A percentile compares a stretch with the other conserved stretches of the same genome.
Conservation (phyloP, 23 tunicate species). For the Clavelina lepadiformis region DNA sequence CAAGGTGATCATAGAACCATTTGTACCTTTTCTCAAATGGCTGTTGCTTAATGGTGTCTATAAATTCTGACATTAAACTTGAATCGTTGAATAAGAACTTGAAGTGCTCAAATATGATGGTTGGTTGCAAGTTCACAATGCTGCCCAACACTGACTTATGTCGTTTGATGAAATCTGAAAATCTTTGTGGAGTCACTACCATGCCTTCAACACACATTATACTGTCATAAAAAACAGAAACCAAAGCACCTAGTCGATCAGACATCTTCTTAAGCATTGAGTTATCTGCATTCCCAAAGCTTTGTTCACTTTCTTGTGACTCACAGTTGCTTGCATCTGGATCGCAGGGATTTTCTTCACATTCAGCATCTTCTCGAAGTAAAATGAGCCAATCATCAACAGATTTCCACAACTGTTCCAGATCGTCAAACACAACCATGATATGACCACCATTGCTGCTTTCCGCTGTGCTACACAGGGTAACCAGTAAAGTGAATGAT, state of each 20-base stretch:
- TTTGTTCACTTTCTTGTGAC: neutral
- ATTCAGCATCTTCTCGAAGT: conserved; percentile 19
- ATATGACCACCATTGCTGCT: neutral
- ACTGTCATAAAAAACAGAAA: conserved; percentile 48
- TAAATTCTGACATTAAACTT: conserved; percentile 41
- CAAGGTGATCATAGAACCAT: conserved; percentile 82
- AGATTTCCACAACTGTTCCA: conserved; percentile 50
- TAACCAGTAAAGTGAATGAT: neutral
- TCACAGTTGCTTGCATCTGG: neutral
- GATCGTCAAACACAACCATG: neutral
- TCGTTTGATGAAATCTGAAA: neutral
- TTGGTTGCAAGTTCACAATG: conserved; percentile 9
- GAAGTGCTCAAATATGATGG: conserved; percentile 53
- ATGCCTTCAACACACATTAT: conserved; percentile 17
- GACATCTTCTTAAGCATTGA: conserved; percentile 26
- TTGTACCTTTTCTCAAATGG: conserved; percentile 66
- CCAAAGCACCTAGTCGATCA: conserved; percentile 51
- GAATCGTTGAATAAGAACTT: conserved; percentile 50
- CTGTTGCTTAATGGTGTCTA: conserved; percentile 34
- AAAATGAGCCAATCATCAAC: conserved; percentile 63
- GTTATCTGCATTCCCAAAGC: neutral
- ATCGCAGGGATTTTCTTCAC: conserved; percentile 3
- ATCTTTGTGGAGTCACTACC: neutral
- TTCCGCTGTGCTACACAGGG: neutral
- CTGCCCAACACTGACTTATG: neutral